phyloP scores from a whole-genome alignment of 2,113 vertebrate genomes.

The Forbesichthys agassizii region DNA sequence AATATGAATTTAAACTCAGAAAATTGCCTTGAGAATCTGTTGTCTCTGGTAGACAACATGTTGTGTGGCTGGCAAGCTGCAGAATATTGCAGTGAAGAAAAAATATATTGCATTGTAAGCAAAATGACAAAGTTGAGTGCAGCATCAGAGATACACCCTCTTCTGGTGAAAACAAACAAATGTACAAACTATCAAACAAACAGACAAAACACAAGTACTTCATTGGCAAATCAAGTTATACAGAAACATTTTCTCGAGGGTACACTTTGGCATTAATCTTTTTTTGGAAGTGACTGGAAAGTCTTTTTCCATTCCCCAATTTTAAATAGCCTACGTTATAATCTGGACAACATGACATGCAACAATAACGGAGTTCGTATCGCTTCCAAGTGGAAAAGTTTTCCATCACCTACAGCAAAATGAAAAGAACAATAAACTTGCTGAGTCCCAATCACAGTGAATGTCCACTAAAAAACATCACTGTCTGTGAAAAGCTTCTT shows the following conservation, averaged over 20 bases:
- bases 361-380: slow-evolving; percentile 42
- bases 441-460: slow-evolving; percentile 30
- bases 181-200: neutral
- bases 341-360: slow-evolving; percentile 58
- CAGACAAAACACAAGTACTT: slow-evolving; percentile 1
- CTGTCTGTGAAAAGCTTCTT: slow-evolving; percentile 33
- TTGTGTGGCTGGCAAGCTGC: slow-evolving; percentile 7
- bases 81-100: slow-evolving; percentile 45
- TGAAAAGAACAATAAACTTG: slow-evolving; percentile 34
- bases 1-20: neutral
- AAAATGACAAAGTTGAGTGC: slow-evolving; percentile 12
- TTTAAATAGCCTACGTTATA: slow-evolving; percentile 18
- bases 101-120: slow-evolving; percentile 28
- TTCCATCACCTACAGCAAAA: slow-evolving; percentile 24
- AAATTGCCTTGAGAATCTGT: neutral
- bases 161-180: too few relatives aligned
- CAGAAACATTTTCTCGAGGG: slow-evolving; percentile 16
- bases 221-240: slow-evolving; percentile 29
- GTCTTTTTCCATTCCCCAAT: slow-evolving; percentile 14
- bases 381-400: slow-evolving; percentile 36
- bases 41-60: slow-evolving; percentile 18
- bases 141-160: slow-evolving; percentile 14
- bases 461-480: slow-evolving; percentile 27
- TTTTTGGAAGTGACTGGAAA: slow-evolving; percentile 15
- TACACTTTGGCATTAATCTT: slow-evolving; percentile 32